Conservation (phyloP, 1,140 invertebrate species). For the Pseudobourletiella spinata region DNA sequence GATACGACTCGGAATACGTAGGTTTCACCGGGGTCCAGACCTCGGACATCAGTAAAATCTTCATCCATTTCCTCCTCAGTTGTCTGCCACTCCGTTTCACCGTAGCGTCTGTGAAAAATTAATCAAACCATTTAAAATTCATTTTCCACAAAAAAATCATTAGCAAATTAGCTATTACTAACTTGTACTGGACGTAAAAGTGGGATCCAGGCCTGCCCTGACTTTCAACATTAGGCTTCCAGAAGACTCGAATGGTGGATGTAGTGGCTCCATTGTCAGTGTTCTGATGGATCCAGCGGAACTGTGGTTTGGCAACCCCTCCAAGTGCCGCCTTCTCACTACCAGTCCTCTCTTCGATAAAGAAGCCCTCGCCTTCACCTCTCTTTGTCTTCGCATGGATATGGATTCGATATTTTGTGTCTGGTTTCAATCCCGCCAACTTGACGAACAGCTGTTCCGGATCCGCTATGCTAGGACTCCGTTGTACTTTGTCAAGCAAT, state of each 20-base stretch:
- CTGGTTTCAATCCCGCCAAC: constrained; percentile 68
- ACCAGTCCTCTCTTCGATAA: constrained; percentile 67
- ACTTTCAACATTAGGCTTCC: constrained; percentile 62
- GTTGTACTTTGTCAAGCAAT: constrained; percentile 55
- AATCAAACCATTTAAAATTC: background rate
- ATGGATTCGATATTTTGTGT: constrained; percentile 80
- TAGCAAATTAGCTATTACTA: constrained; percentile 11
- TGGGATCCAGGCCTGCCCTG: constrained; percentile 62
- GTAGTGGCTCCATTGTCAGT: constrained; percentile 61
- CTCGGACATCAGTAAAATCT: constrained; percentile 64
- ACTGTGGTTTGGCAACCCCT: constrained; percentile 64
- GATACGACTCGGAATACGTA: constrained; percentile 87
- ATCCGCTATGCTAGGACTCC: constrained; percentile 65
- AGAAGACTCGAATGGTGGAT: constrained; percentile 62
- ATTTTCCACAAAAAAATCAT: constrained; percentile 17
- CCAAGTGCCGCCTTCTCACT: constrained; percentile 43
- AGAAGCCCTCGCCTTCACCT: constrained; percentile 71
- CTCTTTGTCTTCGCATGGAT: constrained; percentile 70
- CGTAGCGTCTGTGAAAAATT: constrained; percentile 47
- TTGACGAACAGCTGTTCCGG: constrained; percentile 67
- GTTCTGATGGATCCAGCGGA: constrained; percentile 57
- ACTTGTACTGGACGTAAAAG: constrained; percentile 59
- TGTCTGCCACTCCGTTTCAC: constrained; percentile 54
- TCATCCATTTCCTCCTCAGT: constrained; percentile 59
- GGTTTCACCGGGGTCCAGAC: constrained; percentile 69